Evolutionary conservation across 2,797 vertebrate genomes (phyloP).

Genomic region (Acanthurus leucopareius): DNA sequence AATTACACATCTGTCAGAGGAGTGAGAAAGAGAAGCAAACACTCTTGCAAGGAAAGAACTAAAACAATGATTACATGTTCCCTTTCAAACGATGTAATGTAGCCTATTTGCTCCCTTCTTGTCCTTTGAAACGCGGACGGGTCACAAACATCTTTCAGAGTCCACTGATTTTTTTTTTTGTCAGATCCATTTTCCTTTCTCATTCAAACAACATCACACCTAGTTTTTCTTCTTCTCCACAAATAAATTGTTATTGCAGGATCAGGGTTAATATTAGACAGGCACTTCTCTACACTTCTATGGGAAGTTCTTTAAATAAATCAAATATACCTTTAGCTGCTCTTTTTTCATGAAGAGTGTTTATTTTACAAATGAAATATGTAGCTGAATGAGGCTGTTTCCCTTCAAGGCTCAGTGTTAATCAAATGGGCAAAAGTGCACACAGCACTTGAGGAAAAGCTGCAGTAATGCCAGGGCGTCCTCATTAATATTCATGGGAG

Average conservation of each 20-base stretch:
- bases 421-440: conserved; percentile 54
- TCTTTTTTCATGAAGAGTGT: background rate
- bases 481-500: conserved; percentile 67
- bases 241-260: too few species aligned
- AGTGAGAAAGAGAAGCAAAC: conserved; percentile 45
- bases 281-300: background rate
- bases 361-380: conserved; percentile 26
- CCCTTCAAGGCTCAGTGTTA: conserved; percentile 36
- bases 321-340: background rate
- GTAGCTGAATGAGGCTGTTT: conserved; percentile 13
- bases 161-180: too few species aligned
- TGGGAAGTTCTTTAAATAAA: background rate
- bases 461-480: conserved; percentile 42
- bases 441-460: conserved; percentile 30
- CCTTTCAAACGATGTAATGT: background rate
- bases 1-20: conserved; percentile 68
- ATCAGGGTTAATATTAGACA: too few species aligned
- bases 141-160: too few species aligned
- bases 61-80: conserved; percentile 39
- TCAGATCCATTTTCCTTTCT: too few species aligned
- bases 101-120: too few species aligned
- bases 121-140: too few species aligned
- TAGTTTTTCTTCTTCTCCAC: too few species aligned
- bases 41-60: conserved; percentile 50
- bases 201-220: too few species aligned